Conservation (phyloP, 2,113 vertebrate species). For the Cyrtonyx montezumae region DNA sequence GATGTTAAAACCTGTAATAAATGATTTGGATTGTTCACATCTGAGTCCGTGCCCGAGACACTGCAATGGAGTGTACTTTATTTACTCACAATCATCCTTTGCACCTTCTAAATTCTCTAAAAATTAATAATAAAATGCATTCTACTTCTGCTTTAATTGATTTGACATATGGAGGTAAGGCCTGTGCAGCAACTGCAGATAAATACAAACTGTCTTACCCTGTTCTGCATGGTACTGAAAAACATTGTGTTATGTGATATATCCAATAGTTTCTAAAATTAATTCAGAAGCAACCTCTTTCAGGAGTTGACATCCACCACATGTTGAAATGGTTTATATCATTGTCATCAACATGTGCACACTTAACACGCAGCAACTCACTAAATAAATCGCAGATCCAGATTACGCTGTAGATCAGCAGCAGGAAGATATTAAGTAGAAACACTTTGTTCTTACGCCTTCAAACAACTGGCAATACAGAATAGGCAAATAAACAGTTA, state of each 20-base stretch:
- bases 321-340: background rate
- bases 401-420: background rate
- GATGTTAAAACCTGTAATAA: too few species aligned
- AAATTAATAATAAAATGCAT: too few species aligned
- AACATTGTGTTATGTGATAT: background rate
- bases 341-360: background rate
- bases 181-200: background rate
- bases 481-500: too few species aligned
- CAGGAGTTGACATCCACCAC: background rate
- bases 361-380: background rate
- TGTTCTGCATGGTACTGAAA: background rate
- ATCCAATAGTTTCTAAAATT: background rate
- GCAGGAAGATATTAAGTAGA: background rate
- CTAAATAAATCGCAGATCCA: background rate
- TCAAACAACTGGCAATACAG: background rate
- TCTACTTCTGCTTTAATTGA: too few species aligned
- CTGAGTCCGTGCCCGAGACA: too few species aligned
- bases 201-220: background rate
- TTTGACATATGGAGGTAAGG: too few species aligned
- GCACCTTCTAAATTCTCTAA: too few species aligned
- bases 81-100: too few species aligned
- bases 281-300: background rate
- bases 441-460: background rate
- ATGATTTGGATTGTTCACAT: too few species aligned
- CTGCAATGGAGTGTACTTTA: too few species aligned